These are phyloP conservation scores for Lucilia cuprina DNA, from an alignment of 1,140 invertebrate species.

Conservation along the genomic window DNA sequence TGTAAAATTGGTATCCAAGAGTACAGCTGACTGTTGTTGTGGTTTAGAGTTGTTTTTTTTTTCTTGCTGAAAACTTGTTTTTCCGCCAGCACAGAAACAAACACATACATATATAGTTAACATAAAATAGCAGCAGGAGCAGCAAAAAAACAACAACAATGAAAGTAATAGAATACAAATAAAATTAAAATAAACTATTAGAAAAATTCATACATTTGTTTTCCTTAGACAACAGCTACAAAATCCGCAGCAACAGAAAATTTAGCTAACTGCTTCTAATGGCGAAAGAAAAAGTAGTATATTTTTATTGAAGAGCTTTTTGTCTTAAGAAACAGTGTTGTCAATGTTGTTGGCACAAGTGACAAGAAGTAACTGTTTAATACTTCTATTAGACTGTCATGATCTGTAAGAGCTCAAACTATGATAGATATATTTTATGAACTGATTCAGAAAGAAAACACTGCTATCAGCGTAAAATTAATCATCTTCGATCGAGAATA, in stretches of 20 bases:
- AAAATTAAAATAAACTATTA: neutral
- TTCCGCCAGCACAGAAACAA: neutral
- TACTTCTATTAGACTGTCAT: no score
- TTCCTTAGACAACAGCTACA: neutral
- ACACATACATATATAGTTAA: neutral
- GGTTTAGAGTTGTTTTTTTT: neutral
- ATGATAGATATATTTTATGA: no score
- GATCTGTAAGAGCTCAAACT: no score
- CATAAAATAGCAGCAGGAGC: neutral
- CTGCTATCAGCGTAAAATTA: no score
- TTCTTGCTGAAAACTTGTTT: slow-evolving; percentile 17
- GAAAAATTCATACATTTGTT: neutral
- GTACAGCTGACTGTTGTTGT: neutral
- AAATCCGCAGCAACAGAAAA: neutral
- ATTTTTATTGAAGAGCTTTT: no score
- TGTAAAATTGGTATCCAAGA: neutral
- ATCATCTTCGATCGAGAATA: no score
- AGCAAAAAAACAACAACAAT: neutral
- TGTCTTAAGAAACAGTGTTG: no score
- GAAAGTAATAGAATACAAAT: neutral
- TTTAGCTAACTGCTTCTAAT: no score
- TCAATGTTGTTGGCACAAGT: no score
- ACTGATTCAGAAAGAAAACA: no score
- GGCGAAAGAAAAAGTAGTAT: no score
- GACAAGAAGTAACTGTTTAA: no score